Evolutionary conservation across 2,888 invertebrate genomes (phyloP).

Genomic region (Drosophila anomalata): DNA sequence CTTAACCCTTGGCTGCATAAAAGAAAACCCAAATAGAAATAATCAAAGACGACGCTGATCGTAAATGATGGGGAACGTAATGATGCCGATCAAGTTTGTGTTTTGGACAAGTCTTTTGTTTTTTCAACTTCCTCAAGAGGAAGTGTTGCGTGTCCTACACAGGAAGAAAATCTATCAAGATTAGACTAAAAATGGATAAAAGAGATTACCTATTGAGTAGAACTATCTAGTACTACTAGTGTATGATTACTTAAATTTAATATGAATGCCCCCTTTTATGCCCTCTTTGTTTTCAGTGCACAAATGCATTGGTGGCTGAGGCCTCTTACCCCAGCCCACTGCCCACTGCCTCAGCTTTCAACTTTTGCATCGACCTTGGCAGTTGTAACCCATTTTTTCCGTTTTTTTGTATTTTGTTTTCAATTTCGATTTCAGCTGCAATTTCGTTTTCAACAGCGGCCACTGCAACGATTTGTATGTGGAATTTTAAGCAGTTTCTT

Average conservation of each 20-base stretch:
- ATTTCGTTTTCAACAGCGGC: constrained; percentile 40
- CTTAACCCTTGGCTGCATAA: constrained; percentile 6
- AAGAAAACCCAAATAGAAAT: neutral
- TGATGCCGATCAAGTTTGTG: constrained; percentile 52
- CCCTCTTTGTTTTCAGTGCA: constrained; percentile 21
- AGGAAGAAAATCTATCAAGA: neutral
- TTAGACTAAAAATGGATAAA: neutral
- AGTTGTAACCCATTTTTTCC: constrained; percentile 58
- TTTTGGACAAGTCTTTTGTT: constrained; percentile 61
- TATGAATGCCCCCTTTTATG: neutral
- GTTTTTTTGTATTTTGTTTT: constrained; percentile 31
- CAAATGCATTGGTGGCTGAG: constrained; percentile 4
- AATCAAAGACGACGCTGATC: constrained; percentile 4
- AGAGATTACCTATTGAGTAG: neutral
- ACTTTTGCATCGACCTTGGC: constrained; percentile 62
- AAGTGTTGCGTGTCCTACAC: constrained; percentile 4
- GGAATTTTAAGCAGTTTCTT: constrained; percentile 67
- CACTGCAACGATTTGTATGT: constrained; percentile 69
- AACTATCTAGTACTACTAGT: too few relatives aligned
- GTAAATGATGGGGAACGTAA: constrained; percentile 8
- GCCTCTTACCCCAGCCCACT: neutral
- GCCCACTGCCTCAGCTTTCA: constrained; percentile 13
- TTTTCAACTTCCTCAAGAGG: constrained; percentile 12
- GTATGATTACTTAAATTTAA: too few relatives aligned
- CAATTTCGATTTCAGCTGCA: constrained; percentile 41